Conservation (phyloP, 1,140 invertebrate species). For the Aphaenogaster ashmeadi region DNA sequence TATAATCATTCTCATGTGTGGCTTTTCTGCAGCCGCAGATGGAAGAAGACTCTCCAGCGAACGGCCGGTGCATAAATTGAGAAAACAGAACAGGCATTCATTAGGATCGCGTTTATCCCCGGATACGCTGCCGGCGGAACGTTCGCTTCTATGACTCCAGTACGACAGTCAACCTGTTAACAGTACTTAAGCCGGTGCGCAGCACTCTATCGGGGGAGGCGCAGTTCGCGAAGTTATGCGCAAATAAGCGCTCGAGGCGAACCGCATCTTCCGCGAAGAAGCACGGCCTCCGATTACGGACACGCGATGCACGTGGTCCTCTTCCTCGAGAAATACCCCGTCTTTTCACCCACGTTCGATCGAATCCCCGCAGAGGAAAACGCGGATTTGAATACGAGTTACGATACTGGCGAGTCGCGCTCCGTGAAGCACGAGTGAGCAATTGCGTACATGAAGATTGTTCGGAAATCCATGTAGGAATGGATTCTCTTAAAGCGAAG, state of each 20-base stretch:
- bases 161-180: constrained; percentile 59
- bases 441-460: neutral
- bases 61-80: constrained; percentile 59
- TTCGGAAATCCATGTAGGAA: neutral
- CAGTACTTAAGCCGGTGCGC: constrained; percentile 37
- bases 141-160: constrained; percentile 50
- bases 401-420: constrained; percentile 6
- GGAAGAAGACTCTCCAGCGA: constrained; percentile 19
- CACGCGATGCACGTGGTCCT: constrained; percentile 72
- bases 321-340: constrained; percentile 69
- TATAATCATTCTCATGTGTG: constrained; percentile 62
- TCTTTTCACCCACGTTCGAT: constrained; percentile 68
- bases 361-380: constrained; percentile 58
- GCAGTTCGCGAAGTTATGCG: constrained; percentile 73
- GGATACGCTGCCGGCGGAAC: constrained; percentile 28
- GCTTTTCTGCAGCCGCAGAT: constrained; percentile 47
- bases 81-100: constrained; percentile 63
- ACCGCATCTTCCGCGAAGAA: constrained; percentile 46
- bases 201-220: constrained; percentile 55
- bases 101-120: constrained; percentile 60
- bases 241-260: constrained; percentile 73
- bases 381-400: constrained; percentile 57
- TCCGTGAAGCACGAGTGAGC: constrained; percentile 32
- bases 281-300: constrained; percentile 63
- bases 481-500: neutral